Conservation (phyloP, 2,888 invertebrate genomes). For the Pecten maximus region DNA sequence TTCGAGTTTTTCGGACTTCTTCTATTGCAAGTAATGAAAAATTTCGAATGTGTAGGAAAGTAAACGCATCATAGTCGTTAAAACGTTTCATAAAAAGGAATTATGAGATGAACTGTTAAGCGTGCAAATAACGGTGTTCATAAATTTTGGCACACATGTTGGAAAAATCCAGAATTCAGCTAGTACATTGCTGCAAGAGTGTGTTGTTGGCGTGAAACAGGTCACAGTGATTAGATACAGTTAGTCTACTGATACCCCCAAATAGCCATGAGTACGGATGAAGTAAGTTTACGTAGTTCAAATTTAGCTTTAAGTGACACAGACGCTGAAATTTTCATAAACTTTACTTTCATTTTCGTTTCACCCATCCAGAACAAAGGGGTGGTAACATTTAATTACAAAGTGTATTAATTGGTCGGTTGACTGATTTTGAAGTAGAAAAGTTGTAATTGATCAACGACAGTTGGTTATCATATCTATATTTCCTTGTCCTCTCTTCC, state of each 20-base stretch:
- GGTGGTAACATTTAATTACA: neutral
- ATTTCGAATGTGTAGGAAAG: neutral
- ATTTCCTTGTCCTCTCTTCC: no score
- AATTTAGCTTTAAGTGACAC: neutral
- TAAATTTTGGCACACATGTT: neutral
- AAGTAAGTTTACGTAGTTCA: neutral
- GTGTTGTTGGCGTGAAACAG: neutral
- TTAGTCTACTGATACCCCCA: neutral
- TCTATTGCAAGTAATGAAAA: neutral
- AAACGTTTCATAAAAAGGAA: neutral
- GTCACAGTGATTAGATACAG: neutral
- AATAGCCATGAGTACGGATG: neutral
- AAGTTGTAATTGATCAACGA: no score
- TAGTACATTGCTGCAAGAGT: neutral
- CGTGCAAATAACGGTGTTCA: neutral
- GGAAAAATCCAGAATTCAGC: neutral
- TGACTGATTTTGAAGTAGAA: no score
- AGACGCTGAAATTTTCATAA: neutral
- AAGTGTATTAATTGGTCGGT: neutral
- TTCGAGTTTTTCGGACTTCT: neutral
- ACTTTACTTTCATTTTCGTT: slow-evolving; percentile 19
- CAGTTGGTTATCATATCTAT: no score
- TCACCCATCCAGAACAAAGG: neutral
- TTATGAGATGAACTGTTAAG: neutral
- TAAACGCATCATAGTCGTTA: neutral